These are phyloP conservation scores for Dryoscopus gambensis DNA, from an alignment of 2,113 vertebrate species.

Conservation along the genomic window DNA sequence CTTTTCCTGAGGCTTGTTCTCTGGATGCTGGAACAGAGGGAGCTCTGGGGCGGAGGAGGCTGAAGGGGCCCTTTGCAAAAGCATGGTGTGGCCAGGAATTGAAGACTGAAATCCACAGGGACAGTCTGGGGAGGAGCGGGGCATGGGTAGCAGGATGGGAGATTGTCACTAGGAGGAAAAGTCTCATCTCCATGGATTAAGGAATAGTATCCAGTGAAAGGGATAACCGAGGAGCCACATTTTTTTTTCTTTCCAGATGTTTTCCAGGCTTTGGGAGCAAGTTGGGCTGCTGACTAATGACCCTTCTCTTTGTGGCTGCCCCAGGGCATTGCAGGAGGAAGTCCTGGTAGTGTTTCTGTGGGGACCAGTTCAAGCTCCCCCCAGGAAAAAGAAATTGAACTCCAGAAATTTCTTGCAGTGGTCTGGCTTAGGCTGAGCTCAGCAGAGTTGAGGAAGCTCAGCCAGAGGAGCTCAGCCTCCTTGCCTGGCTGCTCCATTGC, in stretches of 20 bases:
- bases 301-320: background rate
- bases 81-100: background rate
- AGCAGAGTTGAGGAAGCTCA: background rate
- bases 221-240: background rate
- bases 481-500: background rate
- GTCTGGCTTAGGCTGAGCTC: background rate
- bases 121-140: background rate
- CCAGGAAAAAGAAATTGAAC: background rate
- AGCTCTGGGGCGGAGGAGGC: background rate
- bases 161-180: background rate
- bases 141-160: background rate
- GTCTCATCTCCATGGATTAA: background rate
- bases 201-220: background rate
- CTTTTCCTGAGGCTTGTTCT: conserved; percentile 4
- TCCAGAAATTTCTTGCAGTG: background rate
- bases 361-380: background rate
- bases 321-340: background rate
- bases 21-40: background rate
- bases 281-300: background rate
- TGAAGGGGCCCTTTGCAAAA: background rate
- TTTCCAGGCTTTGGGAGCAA: background rate
- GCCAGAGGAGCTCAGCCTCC: background rate
- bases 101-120: background rate
- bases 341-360: background rate
- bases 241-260: background rate